Evolutionary conservation across 2,888 invertebrate species (phyloP).

Genomic region (Drosophila anomalata): DNA sequence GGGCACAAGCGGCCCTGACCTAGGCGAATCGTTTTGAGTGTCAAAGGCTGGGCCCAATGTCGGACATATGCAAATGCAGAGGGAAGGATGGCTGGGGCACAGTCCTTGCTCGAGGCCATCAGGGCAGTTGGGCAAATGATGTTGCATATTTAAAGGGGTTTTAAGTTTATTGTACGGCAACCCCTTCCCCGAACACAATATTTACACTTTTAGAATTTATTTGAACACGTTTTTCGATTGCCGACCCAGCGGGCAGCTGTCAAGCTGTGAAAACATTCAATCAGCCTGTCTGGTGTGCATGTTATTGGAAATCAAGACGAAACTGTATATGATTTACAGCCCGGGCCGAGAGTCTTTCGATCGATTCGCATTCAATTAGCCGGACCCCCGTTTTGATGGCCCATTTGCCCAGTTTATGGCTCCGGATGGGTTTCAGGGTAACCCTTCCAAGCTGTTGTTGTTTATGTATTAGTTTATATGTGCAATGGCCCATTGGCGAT

Average conservation of each 20-base stretch:
- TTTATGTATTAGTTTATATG: neutral
- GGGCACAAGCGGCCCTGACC: conserved; percentile 65
- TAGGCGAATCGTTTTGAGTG: conserved; percentile 73
- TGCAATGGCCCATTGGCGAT: conserved; percentile 2
- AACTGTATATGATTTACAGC: conserved; percentile 71
- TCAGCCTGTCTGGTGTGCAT: conserved; percentile 68
- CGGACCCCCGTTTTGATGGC: conserved; percentile 47
- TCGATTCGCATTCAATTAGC: conserved; percentile 68
- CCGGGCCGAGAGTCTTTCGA: conserved; percentile 11
- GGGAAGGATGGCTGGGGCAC: neutral
- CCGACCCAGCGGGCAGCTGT: conserved; percentile 55
- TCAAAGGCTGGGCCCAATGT: conserved; percentile 63
- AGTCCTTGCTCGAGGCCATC: conserved; percentile 24
- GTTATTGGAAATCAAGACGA: conserved; percentile 55
- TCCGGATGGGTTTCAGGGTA: conserved; percentile 15
- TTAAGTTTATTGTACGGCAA: conserved; percentile 52
- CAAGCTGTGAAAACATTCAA: conserved; percentile 67
- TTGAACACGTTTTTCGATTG: conserved; percentile 61
- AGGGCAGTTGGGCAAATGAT: conserved; percentile 25
- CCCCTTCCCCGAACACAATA: conserved; percentile 53
- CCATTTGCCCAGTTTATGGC: conserved; percentile 46
- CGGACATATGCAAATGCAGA: conserved; percentile 68
- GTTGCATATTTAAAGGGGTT: conserved; percentile 69
- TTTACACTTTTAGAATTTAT: conserved; percentile 71
- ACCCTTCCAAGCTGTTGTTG: conserved; percentile 54